phyloP scores from a whole-genome alignment of 2,888 invertebrate species.

The Macrosiphum euphorbiae region DNA sequence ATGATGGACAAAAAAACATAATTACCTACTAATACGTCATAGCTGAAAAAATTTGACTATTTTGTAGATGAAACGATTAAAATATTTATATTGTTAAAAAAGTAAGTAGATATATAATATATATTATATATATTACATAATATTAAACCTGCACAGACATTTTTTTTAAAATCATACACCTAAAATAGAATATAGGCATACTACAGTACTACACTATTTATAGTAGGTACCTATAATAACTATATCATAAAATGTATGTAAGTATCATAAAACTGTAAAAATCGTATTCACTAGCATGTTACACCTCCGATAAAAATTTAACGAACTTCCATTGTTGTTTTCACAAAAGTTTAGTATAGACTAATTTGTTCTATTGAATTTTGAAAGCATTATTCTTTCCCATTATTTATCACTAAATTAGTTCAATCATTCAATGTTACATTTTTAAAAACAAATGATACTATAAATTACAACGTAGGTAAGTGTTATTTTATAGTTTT shows the following conservation, averaged over 20 bases:
- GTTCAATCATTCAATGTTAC: neutral
- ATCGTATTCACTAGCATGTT: neutral
- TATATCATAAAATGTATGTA: neutral
- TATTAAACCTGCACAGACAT: too few relatives aligned
- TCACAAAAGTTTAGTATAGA: neutral
- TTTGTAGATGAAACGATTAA: neutral
- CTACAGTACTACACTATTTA: neutral
- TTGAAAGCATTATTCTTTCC: neutral
- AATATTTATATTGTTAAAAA: neutral
- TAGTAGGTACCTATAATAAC: neutral
- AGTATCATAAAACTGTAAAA: neutral
- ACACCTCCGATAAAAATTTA: neutral
- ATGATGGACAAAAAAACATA: neutral
- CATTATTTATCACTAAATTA: neutral
- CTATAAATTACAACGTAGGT: neutral
- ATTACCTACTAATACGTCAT: neutral
- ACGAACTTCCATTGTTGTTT: slow-evolving; percentile 13
- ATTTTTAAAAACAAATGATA: neutral
- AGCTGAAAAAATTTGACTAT: neutral
- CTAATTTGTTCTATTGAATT: neutral
- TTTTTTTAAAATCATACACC: neutral
- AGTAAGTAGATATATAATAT: neutral
- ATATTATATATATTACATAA: too few relatives aligned
- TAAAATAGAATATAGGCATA: neutral
- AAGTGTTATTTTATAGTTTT: neutral